Evolutionary conservation across 2,797 vertebrate species (phyloP).

Genomic region (Parambassis ranga): DNA sequence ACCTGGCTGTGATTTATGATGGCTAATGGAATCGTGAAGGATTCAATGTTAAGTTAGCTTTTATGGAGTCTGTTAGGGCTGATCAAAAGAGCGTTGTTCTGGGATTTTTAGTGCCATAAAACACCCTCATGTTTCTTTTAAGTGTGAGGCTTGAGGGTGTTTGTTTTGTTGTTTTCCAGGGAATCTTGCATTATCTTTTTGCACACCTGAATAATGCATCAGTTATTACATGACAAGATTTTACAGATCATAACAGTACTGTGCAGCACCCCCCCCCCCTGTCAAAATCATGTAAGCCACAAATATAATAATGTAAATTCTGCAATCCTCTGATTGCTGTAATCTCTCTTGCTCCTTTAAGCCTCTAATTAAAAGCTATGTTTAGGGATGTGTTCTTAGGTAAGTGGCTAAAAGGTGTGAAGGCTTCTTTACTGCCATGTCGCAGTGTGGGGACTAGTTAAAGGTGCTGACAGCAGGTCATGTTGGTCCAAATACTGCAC

Average conservation of each 20-base stretch:
- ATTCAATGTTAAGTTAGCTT: constrained; percentile 31
- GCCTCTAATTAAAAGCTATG: constrained; percentile 44
- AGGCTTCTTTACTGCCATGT: constrained; percentile 40
- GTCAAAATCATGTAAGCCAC: neutral
- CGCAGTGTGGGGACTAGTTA: constrained; percentile 50
- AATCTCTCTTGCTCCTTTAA: constrained; percentile 33
- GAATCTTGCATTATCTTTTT: neutral
- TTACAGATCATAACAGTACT: neutral
- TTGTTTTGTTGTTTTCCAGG: neutral
- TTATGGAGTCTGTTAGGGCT: constrained; percentile 30
- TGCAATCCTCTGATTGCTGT: neutral
- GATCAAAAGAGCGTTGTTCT: constrained; percentile 18
- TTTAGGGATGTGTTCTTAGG: constrained; percentile 39
- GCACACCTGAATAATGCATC: neutral
- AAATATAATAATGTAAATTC: constrained; percentile 1
- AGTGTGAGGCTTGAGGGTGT: constrained; percentile 21
- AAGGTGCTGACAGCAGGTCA: constrained; percentile 64
- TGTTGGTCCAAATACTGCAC: constrained; percentile 47
- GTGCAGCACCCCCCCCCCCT: no score
- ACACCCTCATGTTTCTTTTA: neutral
- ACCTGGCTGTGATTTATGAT: constrained; percentile 20
- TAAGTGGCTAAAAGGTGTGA: constrained; percentile 44
- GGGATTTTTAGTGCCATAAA: constrained; percentile 15
- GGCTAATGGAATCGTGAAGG: constrained; percentile 18
- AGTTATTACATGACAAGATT: neutral